A percentile compares a stretch with the other conserved stretches of the same genome.
Conservation (phyloP, 2,888 invertebrate species). For the Phalera bucephala region DNA sequence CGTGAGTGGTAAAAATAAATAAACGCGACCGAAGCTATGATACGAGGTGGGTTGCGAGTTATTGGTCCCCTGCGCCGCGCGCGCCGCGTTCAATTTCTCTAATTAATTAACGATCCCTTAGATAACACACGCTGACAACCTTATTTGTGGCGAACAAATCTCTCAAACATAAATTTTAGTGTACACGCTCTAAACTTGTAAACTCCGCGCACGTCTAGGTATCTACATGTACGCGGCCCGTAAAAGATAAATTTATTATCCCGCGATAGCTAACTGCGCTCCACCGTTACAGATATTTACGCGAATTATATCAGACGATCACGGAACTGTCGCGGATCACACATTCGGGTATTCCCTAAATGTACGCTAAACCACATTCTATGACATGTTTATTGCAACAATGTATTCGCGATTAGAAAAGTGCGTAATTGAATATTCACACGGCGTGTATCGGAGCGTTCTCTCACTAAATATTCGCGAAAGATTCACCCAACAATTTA, state of each 20-base stretch:
- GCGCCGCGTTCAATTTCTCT: slow-evolving; percentile 81
- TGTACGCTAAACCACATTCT: slow-evolving; percentile 40
- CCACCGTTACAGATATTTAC: slow-evolving; percentile 43
- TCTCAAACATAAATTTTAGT: slow-evolving; percentile 79
- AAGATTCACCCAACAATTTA: slow-evolving; percentile 68
- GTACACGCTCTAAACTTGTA: slow-evolving; percentile 79
- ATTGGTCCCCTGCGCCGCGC: slow-evolving; percentile 66
- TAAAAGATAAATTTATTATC: slow-evolving; percentile 65
- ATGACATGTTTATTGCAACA: slow-evolving; percentile 53
- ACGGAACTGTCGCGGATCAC: slow-evolving; percentile 28
- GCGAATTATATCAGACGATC: slow-evolving; percentile 43
- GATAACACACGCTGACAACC: slow-evolving; percentile 81
- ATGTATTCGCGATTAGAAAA: slow-evolving; percentile 53
- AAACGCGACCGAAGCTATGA: slow-evolving; percentile 76
- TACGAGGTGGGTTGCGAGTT: slow-evolving; percentile 80
- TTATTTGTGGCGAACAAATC: slow-evolving; percentile 83
- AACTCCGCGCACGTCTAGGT: slow-evolving; percentile 65
- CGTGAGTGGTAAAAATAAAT: slow-evolving; percentile 81
- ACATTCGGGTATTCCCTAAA: slow-evolving; percentile 37
- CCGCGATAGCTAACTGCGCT: slow-evolving; percentile 31
- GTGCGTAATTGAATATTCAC: slow-evolving; percentile 60
- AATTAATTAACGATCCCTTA: slow-evolving; percentile 82
- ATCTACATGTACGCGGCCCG: slow-evolving; percentile 52
- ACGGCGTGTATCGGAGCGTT: slow-evolving; percentile 46
- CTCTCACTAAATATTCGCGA: slow-evolving; percentile 65